Evolutionary conservation across 2,797 vertebrate genomes (phyloP).

Genomic region (Mycteria americana): DNA sequence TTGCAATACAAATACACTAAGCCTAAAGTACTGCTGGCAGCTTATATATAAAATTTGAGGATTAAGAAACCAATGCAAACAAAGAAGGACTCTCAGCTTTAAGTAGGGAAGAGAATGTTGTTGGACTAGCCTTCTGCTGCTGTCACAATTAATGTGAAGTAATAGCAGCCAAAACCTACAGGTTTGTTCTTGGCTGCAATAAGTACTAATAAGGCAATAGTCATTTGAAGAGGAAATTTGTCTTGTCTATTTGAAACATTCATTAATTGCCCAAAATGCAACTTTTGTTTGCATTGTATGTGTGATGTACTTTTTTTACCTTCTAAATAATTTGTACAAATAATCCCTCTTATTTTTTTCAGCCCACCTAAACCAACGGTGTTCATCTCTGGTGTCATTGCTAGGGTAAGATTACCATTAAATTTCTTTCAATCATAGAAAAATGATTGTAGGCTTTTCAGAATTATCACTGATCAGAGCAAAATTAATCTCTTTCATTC

Average conservation of each 20-base stretch:
- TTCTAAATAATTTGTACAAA: not conserved
- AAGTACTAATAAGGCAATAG: not conserved
- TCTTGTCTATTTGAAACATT: not conserved
- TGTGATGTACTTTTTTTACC: not conserved
- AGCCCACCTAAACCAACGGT: conserved; percentile 85
- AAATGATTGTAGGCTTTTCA: not conserved
- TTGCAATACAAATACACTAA: not conserved
- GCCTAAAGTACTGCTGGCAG: not conserved
- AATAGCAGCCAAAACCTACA: not conserved
- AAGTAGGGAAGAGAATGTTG: not conserved
- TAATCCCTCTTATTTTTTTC: conserved; percentile 54
- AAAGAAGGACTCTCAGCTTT: not conserved
- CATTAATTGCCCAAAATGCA: not conserved
- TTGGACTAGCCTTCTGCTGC: not conserved
- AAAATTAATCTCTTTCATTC: not conserved
- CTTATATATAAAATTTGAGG: not conserved
- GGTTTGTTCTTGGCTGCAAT: not conserved
- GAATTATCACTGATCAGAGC: not conserved
- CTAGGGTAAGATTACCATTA: conserved; percentile 79
- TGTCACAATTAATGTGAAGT: not conserved
- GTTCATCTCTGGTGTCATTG: conserved; percentile 89
- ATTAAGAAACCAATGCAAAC: not conserved
- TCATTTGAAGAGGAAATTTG: not conserved
- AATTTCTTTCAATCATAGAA: not conserved
- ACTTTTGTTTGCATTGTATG: not conserved